These are phyloP conservation scores for Drosophila parabipectinata DNA, from an alignment of 1,140 invertebrate genomes.

Conservation along the genomic window DNA sequence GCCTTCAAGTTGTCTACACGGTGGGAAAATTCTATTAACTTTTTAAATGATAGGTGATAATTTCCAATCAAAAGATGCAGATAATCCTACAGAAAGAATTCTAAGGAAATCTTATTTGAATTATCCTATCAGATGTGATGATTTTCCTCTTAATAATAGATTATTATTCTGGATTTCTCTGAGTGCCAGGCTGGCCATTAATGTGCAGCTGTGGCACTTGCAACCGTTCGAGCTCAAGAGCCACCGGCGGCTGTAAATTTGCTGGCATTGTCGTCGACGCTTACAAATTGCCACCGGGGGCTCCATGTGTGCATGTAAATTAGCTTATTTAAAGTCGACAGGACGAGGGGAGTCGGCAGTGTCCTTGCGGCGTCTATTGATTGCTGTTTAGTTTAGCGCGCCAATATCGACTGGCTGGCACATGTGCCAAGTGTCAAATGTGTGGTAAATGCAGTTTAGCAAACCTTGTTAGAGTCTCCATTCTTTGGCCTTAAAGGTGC, in stretches of 20 bases:
- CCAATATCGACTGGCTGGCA: constrained; percentile 33
- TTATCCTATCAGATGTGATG: background rate
- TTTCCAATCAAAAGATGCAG: background rate
- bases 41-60: background rate
- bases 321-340: constrained; percentile 65
- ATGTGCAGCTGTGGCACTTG: constrained; percentile 57
- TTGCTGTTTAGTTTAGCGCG: constrained; percentile 58
- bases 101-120: background rate
- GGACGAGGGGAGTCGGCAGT: background rate
- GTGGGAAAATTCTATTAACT: background rate
- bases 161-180: background rate
- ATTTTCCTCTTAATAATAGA: background rate
- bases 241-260: constrained; percentile 43
- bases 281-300: constrained; percentile 49
- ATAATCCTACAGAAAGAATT: no score
- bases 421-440: constrained; percentile 37
- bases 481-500: background rate
- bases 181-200: constrained; percentile 37
- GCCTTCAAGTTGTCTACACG: background rate
- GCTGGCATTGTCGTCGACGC: constrained; percentile 42
- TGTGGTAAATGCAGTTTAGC: constrained; percentile 41
- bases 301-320: constrained; percentile 66
- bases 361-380: constrained; percentile 68
- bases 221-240: constrained; percentile 28
- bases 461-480: constrained; percentile 3